Conservation (phyloP, 1,140 invertebrate genomes). For the Cepaea nemoralis region DNA sequence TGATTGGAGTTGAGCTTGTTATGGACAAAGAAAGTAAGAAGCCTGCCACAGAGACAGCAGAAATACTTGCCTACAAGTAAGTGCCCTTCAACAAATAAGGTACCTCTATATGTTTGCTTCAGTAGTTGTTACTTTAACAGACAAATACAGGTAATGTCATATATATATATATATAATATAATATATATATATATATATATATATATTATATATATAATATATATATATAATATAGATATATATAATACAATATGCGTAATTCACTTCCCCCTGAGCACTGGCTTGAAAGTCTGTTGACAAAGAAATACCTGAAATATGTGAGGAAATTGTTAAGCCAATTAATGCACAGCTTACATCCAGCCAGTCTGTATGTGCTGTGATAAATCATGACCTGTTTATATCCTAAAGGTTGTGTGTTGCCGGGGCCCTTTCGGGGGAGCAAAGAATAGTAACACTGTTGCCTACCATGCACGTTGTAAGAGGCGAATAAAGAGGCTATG, state of each 20-base stretch:
- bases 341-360: too few species aligned
- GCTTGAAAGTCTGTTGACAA: too few species aligned
- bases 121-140: conserved; percentile 17
- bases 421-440: too few species aligned
- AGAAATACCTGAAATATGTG: too few species aligned
- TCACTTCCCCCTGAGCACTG: neutral
- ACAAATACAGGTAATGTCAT: neutral
- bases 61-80: conserved; percentile 83
- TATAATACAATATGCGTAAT: neutral
- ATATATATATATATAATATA: neutral
- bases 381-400: too few species aligned
- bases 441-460: too few species aligned
- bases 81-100: neutral
- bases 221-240: too few species aligned
- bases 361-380: too few species aligned
- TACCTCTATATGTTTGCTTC: neutral
- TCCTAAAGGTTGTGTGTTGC: too few species aligned
- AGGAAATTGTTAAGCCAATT: too few species aligned
- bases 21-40: conserved; percentile 82
- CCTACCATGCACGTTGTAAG: too few species aligned
- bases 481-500: too few species aligned
- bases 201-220: neutral
- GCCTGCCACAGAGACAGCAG: conserved; percentile 87
- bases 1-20: conserved; percentile 95
- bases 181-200: neutral